Evolutionary conservation across 2,888 invertebrate species (phyloP), one percentile per base, ranked within the genome.

Genomic region (Malacosoma neustria): DNA sequence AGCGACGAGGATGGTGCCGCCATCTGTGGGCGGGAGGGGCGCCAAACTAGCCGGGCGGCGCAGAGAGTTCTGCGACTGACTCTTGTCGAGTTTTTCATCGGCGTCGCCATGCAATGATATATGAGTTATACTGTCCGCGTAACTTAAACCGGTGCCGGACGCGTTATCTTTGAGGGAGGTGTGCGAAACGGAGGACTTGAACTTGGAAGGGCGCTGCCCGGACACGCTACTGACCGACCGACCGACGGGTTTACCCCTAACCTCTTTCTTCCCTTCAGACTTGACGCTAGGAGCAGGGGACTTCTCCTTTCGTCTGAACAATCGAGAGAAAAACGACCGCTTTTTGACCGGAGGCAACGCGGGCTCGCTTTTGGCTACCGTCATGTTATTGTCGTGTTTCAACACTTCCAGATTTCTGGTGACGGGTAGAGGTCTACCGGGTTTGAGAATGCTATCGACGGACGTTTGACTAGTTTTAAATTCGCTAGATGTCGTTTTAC

Each of bases 101-200:
- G 62, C 81, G 43, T 88, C 89, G 1, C 89, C 91, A 65, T 91
- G 91, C 1, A 91, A 63, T 0, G 91, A 91, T 37, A 92, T 91
- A 45, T 90, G 90, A 36, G 92, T 88, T 34, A 91, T 85, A 43
- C 89, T 88, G 32, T 89, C 89, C 11, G 88, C 88, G 51, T 79
- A 82, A 38, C 80, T 74, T 1, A 89, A 52, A 0, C 77, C 81
- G 0, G 73, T 60, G 6, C 66, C 67, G 0, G 84, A 80, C 3
- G 73, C 70, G 50, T 69, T 73, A 38, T 82, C 85, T 39, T 80
- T 82, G 2, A 86, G 45, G 1, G 86, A 86, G 1, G 82, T 51
- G 39, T 81, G 84, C 0, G 86, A 81, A 0, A 73, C 70, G 1
- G 76, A 69, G 0, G 81, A 72, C 33, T 75, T 73, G 54, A 75